phyloP scores from a whole-genome alignment of 1,140 invertebrate species.

The Parapsyche elsis region DNA sequence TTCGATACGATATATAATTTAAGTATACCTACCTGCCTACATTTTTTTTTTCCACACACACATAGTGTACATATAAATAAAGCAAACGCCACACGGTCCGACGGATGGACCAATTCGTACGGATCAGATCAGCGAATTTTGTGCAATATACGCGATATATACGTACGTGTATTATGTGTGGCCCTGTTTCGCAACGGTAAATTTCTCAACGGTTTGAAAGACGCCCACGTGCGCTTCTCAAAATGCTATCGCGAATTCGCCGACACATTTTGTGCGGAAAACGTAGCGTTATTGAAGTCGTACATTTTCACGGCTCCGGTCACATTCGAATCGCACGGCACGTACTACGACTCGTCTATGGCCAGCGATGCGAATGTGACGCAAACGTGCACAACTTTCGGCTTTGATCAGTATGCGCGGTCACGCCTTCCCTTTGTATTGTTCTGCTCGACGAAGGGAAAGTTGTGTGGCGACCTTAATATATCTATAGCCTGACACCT shows the following conservation, averaged over 20 bases:
- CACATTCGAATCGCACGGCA: not conserved
- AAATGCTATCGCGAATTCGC: not conserved
- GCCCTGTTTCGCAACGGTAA: not conserved
- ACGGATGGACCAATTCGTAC: too few species aligned
- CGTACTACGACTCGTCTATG: not conserved
- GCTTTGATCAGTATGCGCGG: constrained; percentile 37
- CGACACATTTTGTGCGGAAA: not conserved
- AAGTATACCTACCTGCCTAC: too few species aligned
- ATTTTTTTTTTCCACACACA: not conserved
- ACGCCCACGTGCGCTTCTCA: not conserved
- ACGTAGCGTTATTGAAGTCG: not conserved
- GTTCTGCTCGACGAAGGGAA: constrained; percentile 36
- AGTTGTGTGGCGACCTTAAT: constrained; percentile 38
- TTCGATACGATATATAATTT: not conserved
- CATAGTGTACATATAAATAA: not conserved
- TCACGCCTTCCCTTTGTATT: constrained; percentile 44
- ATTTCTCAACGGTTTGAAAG: constrained; percentile 6
- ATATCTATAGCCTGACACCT: constrained; percentile 13
- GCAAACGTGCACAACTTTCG: constrained; percentile 1
- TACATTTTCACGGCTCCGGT: not conserved
- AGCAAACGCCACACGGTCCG: too few species aligned
- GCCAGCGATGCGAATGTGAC: constrained; percentile 15
- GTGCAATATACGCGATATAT: not conserved
- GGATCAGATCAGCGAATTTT: not conserved
- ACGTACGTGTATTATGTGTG: not conserved